Conservation (phyloP, 2,888 invertebrate species). For the Hoplodrina blanda region DNA sequence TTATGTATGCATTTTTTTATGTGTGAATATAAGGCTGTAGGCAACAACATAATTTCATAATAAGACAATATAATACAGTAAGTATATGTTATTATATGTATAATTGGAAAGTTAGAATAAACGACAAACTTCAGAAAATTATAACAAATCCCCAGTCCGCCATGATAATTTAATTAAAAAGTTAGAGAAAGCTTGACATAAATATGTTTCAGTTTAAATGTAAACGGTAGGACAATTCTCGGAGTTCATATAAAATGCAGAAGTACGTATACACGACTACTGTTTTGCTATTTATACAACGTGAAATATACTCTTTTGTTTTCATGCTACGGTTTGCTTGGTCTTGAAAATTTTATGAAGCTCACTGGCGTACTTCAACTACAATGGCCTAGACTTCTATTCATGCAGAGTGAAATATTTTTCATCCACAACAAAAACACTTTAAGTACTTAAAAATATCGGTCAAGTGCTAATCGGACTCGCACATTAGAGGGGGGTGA, state of each 20-base stretch:
- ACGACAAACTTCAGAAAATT: constrained; percentile 18
- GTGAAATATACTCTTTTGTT: constrained; percentile 53
- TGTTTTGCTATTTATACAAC: constrained; percentile 44
- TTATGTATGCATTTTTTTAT: too few species aligned
- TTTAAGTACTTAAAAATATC: neutral
- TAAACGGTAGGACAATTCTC: constrained; percentile 25
- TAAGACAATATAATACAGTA: neutral
- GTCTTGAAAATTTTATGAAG: constrained; percentile 59
- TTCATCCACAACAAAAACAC: constrained; percentile 22
- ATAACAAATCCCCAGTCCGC: constrained; percentile 11
- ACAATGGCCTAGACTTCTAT: constrained; percentile 48
- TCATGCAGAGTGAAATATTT: constrained; percentile 39
- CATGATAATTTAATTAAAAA: constrained; percentile 49
- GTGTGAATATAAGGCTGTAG: neutral
- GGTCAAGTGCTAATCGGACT: too few species aligned
- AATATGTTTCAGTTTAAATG: constrained; percentile 27
- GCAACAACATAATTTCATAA: neutral
- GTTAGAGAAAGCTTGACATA: constrained; percentile 29
- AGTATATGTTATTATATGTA: neutral
- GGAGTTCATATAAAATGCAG: constrained; percentile 37
- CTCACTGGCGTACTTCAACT: constrained; percentile 45
- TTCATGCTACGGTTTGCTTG: constrained; percentile 40
- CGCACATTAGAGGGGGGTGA: too few species aligned
- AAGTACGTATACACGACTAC: constrained; percentile 29
- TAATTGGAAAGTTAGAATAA: constrained; percentile 9